Conservation (phyloP, 2,113 vertebrate species). For the Seriola dumerili region DNA sequence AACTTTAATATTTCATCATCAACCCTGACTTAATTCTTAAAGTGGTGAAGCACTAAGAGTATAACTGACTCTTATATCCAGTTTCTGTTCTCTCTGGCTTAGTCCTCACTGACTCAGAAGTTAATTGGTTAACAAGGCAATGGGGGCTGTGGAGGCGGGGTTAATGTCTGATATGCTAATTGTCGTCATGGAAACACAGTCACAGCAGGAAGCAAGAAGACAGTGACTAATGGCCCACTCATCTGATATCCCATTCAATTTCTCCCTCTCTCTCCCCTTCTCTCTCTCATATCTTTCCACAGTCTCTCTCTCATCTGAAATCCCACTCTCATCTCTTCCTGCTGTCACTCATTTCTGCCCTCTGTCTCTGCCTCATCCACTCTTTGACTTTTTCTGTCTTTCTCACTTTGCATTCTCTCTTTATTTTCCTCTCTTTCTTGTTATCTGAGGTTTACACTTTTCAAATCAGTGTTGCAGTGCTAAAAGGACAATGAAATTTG, state of each 20-base stretch:
- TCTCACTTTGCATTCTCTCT: neutral
- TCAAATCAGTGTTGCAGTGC: constrained; percentile 16
- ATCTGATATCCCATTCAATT: constrained; percentile 74
- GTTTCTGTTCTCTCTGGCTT: constrained; percentile 21
- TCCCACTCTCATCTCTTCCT: constrained; percentile 42
- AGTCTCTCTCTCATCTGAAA: constrained; percentile 44
- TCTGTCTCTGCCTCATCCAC: constrained; percentile 10
- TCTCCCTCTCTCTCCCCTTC: constrained; percentile 30
- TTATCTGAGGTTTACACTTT: neutral
- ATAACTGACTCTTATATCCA: constrained; percentile 12
- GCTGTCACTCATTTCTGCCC: constrained; percentile 56
- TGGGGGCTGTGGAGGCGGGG: constrained; percentile 54
- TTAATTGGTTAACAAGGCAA: constrained; percentile 74
- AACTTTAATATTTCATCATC: neutral
- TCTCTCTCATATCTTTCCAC: constrained; percentile 6
- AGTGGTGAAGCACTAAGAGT: neutral
- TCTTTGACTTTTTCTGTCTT: constrained; percentile 8
- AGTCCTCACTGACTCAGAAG: constrained; percentile 45
- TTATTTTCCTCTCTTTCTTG: neutral
- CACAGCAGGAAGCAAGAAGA: constrained; percentile 76
- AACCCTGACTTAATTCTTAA: neutral
- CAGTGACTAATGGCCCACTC: constrained; percentile 78
- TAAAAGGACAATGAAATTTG: constrained; percentile 3
- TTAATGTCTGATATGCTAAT: constrained; percentile 78
- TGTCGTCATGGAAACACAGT: constrained; percentile 78